Evolutionary conservation across 2,797 vertebrate genomes (phyloP).

Genomic region (Arnoldichthys spilopterus): DNA sequence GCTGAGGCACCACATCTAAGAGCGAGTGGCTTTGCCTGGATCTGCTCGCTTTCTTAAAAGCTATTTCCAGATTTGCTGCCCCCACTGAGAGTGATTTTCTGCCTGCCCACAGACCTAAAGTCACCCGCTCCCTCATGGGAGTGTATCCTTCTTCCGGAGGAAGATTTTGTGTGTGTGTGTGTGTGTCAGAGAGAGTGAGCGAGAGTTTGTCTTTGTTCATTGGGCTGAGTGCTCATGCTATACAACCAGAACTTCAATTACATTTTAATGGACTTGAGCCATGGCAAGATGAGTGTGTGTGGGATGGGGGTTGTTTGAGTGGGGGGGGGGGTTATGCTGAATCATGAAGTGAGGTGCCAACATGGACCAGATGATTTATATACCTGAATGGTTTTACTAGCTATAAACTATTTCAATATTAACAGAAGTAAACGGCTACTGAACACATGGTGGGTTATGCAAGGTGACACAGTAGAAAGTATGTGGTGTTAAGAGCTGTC

Average conservation of each 20-base stretch:
- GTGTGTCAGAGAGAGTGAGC: background rate
- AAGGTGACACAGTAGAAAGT: slow-evolving; percentile 8
- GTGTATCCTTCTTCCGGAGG: background rate
- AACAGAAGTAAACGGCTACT: slow-evolving; percentile 1
- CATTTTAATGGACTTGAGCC: slow-evolving; percentile 61
- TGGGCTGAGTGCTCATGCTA: slow-evolving; percentile 48
- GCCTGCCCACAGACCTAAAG: slow-evolving; percentile 9
- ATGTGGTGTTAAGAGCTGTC: background rate
- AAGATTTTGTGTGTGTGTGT: background rate
- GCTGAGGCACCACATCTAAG: slow-evolving; percentile 31
- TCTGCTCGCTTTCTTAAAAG: slow-evolving; percentile 39
- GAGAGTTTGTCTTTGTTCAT: slow-evolving; percentile 45
- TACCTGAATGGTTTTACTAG: background rate
- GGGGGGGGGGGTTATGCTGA: too few species aligned
- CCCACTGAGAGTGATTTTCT: slow-evolving; percentile 46
- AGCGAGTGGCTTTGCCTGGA: slow-evolving; percentile 21
- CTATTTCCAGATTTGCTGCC: slow-evolving; percentile 44
- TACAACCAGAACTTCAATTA: slow-evolving; percentile 60
- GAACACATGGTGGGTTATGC: background rate
- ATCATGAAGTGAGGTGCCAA: slow-evolving; percentile 4
- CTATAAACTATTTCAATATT: slow-evolving; percentile 26
- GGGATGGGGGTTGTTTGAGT: too few species aligned
- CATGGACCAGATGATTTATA: background rate
- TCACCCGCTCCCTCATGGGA: slow-evolving; percentile 3
- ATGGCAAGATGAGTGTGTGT: background rate